phyloP scores from a whole-genome alignment of 2,113 vertebrate species.

The Psilopsiagon aurifrons region DNA sequence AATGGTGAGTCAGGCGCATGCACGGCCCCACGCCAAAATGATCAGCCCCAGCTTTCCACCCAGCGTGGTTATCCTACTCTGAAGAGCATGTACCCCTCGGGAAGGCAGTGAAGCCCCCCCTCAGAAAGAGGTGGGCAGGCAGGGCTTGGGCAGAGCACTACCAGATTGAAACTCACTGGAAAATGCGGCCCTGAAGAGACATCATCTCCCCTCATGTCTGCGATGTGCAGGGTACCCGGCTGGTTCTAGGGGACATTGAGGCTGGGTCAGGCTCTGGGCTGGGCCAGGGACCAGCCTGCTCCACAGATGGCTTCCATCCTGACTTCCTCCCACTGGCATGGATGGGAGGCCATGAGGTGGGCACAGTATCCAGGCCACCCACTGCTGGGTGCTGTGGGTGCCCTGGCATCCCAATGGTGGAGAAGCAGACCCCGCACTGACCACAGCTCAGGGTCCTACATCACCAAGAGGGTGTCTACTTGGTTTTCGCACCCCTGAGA shows the following conservation, averaged over 20 bases:
- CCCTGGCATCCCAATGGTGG: fast-evolving
- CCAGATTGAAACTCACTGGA: background rate
- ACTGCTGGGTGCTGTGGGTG: fast-evolving
- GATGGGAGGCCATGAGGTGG: background rate
- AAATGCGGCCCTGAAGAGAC: fast-evolving
- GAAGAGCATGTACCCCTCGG: fast-evolving
- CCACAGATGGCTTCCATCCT: background rate
- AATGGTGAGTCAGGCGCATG: background rate
- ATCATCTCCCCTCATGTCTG: fast-evolving
- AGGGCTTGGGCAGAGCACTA: background rate
- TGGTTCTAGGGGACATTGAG: background rate
- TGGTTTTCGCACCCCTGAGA: fast-evolving
- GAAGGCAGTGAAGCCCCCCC: fast-evolving
- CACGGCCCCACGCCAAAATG: background rate
- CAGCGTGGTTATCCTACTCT: background rate
- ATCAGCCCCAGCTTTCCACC: background rate
- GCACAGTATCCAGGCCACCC: fast-evolving
- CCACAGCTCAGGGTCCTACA: fast-evolving
- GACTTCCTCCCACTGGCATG: background rate
- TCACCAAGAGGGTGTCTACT: background rate
- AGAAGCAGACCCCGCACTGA: background rate
- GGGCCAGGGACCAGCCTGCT: background rate
- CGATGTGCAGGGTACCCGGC: background rate
- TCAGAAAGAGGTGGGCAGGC: background rate
- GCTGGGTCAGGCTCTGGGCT: fast-evolving